Conservation (phyloP, 35 echinoderm and acorn worm genomes). For the Holothuria glaberrima region DNA sequence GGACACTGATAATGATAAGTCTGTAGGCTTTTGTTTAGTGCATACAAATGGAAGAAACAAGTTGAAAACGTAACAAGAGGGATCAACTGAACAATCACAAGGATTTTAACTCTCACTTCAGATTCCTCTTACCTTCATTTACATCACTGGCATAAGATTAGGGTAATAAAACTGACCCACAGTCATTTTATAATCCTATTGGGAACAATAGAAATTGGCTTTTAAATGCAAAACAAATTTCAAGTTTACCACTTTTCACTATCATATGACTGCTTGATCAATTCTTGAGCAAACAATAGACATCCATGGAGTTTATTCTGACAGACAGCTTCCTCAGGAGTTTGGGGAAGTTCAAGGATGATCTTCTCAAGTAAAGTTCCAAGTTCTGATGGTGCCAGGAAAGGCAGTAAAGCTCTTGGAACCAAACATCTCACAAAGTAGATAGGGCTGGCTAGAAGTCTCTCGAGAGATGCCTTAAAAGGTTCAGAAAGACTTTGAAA, state of each 20-base stretch:
- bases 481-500: constrained; percentile 51
- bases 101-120: too few species aligned
- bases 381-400: constrained; percentile 55
- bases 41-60: too few species aligned
- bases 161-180: too few species aligned
- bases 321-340: neutral
- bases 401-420: constrained; percentile 76
- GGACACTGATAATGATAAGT: too few species aligned
- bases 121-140: too few species aligned
- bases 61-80: too few species aligned
- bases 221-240: too few species aligned
- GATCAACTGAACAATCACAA: too few species aligned
- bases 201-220: too few species aligned
- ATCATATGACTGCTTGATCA: constrained; percentile 44
- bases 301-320: constrained; percentile 83
- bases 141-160: too few species aligned
- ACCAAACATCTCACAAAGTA: constrained; percentile 74
- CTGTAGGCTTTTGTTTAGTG: too few species aligned
- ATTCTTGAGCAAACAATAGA: constrained; percentile 68
- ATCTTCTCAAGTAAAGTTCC: constrained; percentile 10
- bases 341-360: constrained; percentile 48
- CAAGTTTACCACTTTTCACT: constrained; percentile 50
- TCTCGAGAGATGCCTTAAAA: constrained; percentile 62
- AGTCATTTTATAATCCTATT: too few species aligned
- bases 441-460: constrained; percentile 70